Evolutionary conservation across 2,113 vertebrate species (phyloP).

Genomic region (Sclerurus mexicanus): DNA sequence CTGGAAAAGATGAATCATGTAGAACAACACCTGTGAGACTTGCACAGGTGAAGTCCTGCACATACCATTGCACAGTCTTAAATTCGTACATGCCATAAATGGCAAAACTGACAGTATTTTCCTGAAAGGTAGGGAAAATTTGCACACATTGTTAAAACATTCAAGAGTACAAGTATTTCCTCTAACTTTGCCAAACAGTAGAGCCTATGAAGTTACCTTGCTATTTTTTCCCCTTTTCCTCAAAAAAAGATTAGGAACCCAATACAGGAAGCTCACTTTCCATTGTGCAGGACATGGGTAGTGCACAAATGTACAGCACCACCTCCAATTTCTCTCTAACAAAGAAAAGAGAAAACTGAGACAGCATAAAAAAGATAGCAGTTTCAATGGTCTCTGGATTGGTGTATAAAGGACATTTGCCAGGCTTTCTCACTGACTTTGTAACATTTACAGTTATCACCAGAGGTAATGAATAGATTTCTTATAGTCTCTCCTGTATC

Average conservation of each 20-base stretch:
- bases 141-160: background rate
- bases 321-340: background rate
- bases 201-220: background rate
- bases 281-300: background rate
- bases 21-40: background rate
- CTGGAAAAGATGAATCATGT: constrained; percentile 13
- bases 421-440: background rate
- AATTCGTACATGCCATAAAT: background rate
- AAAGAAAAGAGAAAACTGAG: background rate
- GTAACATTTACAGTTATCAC: background rate
- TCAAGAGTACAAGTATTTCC: background rate
- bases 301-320: background rate
- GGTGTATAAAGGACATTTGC: background rate
- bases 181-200: background rate
- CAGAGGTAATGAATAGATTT: background rate
- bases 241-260: background rate
- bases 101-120: background rate
- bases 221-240: background rate
- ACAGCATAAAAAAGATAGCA: background rate
- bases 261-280: background rate
- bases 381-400: background rate
- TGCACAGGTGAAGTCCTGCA: background rate
- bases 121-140: background rate
- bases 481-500: background rate
- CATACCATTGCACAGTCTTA: background rate